phyloP scores from a whole-genome alignment of 2,113 vertebrate genomes.

The Leucopsar rothschildi region DNA sequence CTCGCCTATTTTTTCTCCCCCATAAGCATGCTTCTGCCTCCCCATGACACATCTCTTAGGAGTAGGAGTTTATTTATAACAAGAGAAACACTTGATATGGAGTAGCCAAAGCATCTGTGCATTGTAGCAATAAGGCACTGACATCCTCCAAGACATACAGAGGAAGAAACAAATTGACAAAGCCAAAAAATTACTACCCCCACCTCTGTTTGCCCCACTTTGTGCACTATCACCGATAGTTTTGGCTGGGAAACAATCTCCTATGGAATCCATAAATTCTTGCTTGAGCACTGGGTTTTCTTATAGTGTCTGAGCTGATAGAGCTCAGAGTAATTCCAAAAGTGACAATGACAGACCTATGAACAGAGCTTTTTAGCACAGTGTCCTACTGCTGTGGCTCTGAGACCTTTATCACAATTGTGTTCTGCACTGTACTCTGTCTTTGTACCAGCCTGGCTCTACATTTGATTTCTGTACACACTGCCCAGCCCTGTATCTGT shows the following conservation, averaged over 20 bases:
- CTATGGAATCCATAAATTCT: neutral
- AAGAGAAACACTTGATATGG: neutral
- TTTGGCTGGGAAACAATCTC: neutral
- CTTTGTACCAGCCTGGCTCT: neutral
- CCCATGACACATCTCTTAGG: neutral
- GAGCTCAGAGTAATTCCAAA: neutral
- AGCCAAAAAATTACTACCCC: neutral
- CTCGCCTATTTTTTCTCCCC: neutral
- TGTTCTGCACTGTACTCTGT: neutral
- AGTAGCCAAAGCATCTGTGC: neutral
- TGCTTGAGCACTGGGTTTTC: neutral
- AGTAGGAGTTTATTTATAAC: neutral
- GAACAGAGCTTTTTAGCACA: neutral
- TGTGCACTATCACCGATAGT: fast-evolving
- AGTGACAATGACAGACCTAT: neutral
- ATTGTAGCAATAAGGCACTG: neutral
- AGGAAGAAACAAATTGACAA: neutral
- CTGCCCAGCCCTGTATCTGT: neutral
- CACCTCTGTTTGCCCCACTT: neutral
- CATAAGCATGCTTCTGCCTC: neutral
- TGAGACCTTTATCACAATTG: neutral
- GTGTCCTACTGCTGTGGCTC: neutral
- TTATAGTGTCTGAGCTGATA: neutral
- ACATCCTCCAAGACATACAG: neutral
- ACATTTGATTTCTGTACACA: neutral